phyloP scores from a whole-genome alignment of 2,797 vertebrate genomes.

The Chrosomus eos region DNA sequence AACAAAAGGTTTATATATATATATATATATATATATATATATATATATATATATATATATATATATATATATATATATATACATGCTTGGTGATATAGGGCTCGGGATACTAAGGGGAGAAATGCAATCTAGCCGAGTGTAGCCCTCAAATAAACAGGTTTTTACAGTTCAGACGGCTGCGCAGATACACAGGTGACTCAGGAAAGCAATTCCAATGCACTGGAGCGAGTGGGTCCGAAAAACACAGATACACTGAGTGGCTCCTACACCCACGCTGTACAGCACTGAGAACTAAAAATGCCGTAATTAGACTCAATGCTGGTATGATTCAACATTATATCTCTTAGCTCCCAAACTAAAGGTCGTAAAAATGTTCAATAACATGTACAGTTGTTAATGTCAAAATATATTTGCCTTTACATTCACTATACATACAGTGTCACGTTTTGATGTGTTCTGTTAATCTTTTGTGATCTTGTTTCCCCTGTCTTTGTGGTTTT shows the following conservation, averaged over 20 bases:
- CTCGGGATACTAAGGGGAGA: constrained; percentile 17
- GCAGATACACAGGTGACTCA: constrained; percentile 64
- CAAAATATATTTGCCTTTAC: neutral
- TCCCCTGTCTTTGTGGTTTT: no score
- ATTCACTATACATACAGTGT: neutral
- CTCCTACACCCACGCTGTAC: constrained; percentile 4
- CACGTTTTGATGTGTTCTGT: no score
- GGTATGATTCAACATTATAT: constrained; percentile 14
- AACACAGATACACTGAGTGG: constrained; percentile 62
- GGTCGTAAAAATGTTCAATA: constrained; percentile 10
- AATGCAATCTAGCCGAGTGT: constrained; percentile 44
- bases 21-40: no score
- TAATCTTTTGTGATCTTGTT: no score
- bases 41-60: no score
- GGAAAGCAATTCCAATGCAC: constrained; percentile 71
- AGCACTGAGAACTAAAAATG: neutral
- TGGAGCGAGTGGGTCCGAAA: constrained; percentile 67
- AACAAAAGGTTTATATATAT: no score
- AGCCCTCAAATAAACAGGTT: constrained; percentile 43
- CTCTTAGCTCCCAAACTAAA: neutral
- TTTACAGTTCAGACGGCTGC: constrained; percentile 30
- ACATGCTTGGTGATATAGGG: constrained; percentile 27
- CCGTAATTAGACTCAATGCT: neutral
- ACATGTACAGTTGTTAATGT: neutral
- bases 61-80: no score